Evolutionary conservation across 2,888 invertebrate genomes (phyloP), one percentile per base, ranked within the genome.

Genomic region (Altica lythri): DNA sequence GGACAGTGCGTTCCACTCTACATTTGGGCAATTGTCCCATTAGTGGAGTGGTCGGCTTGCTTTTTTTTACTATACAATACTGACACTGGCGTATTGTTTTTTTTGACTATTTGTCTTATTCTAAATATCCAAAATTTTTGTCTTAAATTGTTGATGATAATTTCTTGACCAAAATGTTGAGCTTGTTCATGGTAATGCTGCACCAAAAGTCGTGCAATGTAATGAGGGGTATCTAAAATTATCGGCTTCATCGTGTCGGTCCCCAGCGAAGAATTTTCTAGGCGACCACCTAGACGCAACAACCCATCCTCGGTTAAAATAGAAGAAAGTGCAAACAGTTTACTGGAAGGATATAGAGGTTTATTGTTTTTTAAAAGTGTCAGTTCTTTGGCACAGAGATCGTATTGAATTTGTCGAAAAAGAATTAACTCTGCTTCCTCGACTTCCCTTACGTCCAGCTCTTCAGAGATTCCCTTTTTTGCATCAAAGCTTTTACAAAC

Each of bases 131-230:
- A n/a, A n/a, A n/a, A n/a, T n/a, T n/a, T n/a, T n/a, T n/a, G n/a
- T n/a, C n/a, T n/a, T n/a, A n/a, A n/a, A n/a, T n/a, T n/a, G n/a
- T n/a, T n/a, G 8, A 51, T 6, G 6, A 51, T 37, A 4, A n/a
- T 44, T 22, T 55, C 42, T 22, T 43, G 19, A 16, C 50, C 40
- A 16, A 22, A 47, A 30, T 54, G 57, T 19, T 46, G 19, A 1
- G 19, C 19, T 29, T 50, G n/a, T 43, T 57, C 51, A 46, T 50
- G 54, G 43, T 47, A 51, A 18, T 45, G 19, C 22, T 45, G 46
- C 8, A 53, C 44, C 9, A 53, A 16, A 9, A 53, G 37, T 51
- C 46, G 38, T 12, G 47, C 50, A 18, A 47, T 43, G 13, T 57
- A n/a, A 27, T 27, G 30, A 10, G 30, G 13, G 10, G 8, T 10